Base-by-base conservation (phyloP, 2,113 vertebrate species). In the Tupaia tana region DNA sequence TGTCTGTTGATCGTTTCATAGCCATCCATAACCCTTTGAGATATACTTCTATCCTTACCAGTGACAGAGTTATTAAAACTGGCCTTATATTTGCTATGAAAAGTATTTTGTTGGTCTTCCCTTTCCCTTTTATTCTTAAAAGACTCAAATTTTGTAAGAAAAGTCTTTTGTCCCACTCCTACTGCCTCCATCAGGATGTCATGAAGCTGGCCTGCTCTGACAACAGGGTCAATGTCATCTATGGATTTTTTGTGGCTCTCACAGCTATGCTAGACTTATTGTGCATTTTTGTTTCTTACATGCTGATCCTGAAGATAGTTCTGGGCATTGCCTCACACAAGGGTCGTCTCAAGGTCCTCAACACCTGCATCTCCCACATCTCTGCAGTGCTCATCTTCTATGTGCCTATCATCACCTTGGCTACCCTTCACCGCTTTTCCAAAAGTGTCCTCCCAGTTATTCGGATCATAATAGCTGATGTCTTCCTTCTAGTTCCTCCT, bases 121-220 rank as follows among this genome's bases (percentile, higher is more conserved):
- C 90, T 11, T 27, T 79, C 9, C 89, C 86, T 0, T 61, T 96
- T 27, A 80, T 78, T 20, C 58, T 94, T 24, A 82, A 78, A 6
- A 86, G 75, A 1, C 82, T 92, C 14, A 92, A 58, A n/a, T 93
- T 79, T 19, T 79, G 22, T 80, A 90, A 27, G 64, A 54, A 74
- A 34, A 92, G 61, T 12, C n/a, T 86, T 34, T 34, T 96, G 18
- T 92, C 56, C 3, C 87, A 96, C 43, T 64, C 71, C 0, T 94
- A 89, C 31, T 95, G 86, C 15, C 54, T 95, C 5, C 93, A 96
- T 29, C 91, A 93, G 79, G 91, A 56, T 82, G 20, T 96, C 31
- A 91, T 86, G 84, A 96, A 73, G 29, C 27, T 96, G 13, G 75
- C 91, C 31, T 96, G 88, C 56, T 84, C 77, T 15, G 86, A 94